phyloP scores from a whole-genome alignment of 2,113 vertebrate genomes.

The Malurus elegans region DNA sequence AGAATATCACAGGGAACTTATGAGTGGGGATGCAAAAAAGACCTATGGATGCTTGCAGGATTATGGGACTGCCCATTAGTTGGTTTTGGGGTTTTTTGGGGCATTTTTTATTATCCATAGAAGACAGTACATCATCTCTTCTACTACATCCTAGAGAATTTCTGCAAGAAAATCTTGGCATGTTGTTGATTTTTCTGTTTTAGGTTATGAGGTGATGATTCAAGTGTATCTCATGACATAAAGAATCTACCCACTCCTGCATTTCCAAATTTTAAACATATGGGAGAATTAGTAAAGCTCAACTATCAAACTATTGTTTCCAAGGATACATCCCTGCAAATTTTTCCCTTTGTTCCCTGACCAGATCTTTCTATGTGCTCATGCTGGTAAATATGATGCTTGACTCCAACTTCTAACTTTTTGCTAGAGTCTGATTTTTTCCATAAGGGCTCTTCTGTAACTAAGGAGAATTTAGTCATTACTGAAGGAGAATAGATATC shows the following conservation, averaged over 20 bases:
- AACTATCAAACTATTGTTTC: neutral
- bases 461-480: neutral
- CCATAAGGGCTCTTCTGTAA: neutral
- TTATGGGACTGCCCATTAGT: neutral
- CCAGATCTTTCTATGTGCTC: neutral
- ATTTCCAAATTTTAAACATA: neutral
- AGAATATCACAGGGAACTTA: neutral
- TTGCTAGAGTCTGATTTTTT: neutral
- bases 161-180: neutral
- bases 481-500: neutral
- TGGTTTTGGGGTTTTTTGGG: fast-evolving
- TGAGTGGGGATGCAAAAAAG: neutral
- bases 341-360: neutral
- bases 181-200: neutral
- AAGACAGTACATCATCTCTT: neutral
- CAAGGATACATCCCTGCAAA: neutral
- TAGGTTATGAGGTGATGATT: neutral
- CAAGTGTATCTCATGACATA: neutral
- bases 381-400: neutral
- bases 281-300: neutral
- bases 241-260: neutral
- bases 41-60: neutral
- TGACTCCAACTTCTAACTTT: neutral
- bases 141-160: neutral
- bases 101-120: neutral